Evolutionary conservation across 2,113 vertebrate species (phyloP), one percentile per base, ranked within the genome.

Genomic region (Amphilophus citrinellus): DNA sequence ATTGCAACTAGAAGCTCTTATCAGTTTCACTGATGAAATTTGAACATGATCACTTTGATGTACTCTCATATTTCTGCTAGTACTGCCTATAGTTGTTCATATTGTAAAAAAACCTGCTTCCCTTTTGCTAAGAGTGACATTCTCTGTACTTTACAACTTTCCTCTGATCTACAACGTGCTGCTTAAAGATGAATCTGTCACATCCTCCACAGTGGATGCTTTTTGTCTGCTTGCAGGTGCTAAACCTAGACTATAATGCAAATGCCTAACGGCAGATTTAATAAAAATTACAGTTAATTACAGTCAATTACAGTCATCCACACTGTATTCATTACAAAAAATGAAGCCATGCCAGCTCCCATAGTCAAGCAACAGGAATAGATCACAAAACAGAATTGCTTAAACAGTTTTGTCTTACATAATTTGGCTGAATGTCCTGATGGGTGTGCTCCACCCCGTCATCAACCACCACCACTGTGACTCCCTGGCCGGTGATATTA

Each of bases 401-500:
- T 32, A 53, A 24, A 73, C 20, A n/a, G 50, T 47, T 60, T 17
- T 20, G n/a, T 96, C 97, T 97, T 93, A 99, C 98, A 10, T 99
- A 99, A 88, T 99, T 99, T 17, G 97, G 96, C 84, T 98, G 96
- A 44, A 99, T 98, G 89, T 99, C 98, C 83, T 95, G 94, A 88
- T 98, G 90, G 6, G 97, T 98, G 96, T 99, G 97, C 68, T 99
- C 96, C 77, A 99, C 96, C 0, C 98, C 98, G 0, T 99, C 98
- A 0, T 99, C 98, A 18, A 99, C 98, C 4, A 99, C 98, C 53
- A 99, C 98, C 85, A 99, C 98, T 0, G 98, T 99, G 88, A 99
- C 97, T 0, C 98, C 98, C 0, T 1, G 92, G 7, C 98, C 98
- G 0, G 98, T 99, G 80, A 99, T 96, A n/a, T 98, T 98, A 57